These are phyloP conservation scores for Napeogenes inachia DNA, from an alignment of 2,888 invertebrate genomes.

Conservation along the genomic window DNA sequence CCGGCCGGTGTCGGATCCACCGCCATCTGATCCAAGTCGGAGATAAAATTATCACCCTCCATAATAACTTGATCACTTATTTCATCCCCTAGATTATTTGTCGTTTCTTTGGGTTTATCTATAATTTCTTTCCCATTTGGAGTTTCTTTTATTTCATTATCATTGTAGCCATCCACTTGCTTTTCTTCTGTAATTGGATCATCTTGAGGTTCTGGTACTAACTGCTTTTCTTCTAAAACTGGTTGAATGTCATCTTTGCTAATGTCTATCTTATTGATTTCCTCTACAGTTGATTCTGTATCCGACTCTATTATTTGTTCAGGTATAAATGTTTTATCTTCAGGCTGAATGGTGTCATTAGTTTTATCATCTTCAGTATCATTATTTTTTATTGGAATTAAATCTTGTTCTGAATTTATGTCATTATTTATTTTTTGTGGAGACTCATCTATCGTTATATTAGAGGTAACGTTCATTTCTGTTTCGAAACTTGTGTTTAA, in stretches of 20 bases:
- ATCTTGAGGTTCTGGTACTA: constrained; percentile 20
- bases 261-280: constrained; percentile 44
- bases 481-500: constrained; percentile 80
- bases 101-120: constrained; percentile 56
- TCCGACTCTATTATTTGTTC: constrained; percentile 47
- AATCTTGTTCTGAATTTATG: constrained; percentile 56
- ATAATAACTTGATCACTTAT: constrained; percentile 56
- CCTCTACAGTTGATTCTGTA: constrained; percentile 52
- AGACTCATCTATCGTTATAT: constrained; percentile 62
- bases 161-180: constrained; percentile 39
- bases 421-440: constrained; percentile 52
- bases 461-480: constrained; percentile 68
- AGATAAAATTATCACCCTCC: constrained; percentile 72
- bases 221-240: constrained; percentile 44
- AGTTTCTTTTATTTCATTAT: constrained; percentile 48
- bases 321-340: constrained; percentile 44
- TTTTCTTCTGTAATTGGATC: constrained; percentile 44
- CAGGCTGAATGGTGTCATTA: constrained; percentile 50
- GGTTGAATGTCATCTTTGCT: constrained; percentile 46
- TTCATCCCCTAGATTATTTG: constrained; percentile 46
- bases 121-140: constrained; percentile 48
- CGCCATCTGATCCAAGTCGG: constrained; percentile 74
- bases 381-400: constrained; percentile 54
- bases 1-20: constrained; percentile 66
- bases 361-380: constrained; percentile 54